Evolutionary conservation across 2,113 vertebrate species (phyloP).

Genomic region (Emydocephalus ijimae): DNA sequence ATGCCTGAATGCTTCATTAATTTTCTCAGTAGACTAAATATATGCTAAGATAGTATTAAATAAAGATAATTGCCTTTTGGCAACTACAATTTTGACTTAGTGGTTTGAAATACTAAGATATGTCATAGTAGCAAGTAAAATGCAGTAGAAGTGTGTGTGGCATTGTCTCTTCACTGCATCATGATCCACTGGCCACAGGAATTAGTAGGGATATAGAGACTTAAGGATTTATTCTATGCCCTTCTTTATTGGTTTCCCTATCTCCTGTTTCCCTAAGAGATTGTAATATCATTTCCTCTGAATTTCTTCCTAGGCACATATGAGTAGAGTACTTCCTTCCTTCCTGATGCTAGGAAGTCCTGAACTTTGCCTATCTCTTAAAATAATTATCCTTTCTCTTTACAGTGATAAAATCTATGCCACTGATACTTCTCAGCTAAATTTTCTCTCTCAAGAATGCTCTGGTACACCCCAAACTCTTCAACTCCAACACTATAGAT

Average conservation of each 20-base stretch:
- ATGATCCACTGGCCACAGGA: background rate
- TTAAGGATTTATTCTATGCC: background rate
- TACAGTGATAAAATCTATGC: background rate
- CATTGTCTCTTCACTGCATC: background rate
- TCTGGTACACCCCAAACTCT: background rate
- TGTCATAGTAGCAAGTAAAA: background rate
- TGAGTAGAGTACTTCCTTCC: background rate
- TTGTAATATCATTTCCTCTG: background rate
- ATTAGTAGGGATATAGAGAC: background rate
- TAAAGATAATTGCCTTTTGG: slow-evolving; percentile 22
- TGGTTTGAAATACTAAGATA: background rate
- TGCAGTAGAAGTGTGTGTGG: background rate
- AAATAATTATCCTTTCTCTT: background rate
- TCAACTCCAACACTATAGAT: background rate
- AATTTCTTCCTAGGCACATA: background rate
- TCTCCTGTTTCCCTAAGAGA: background rate
- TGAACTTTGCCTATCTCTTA: background rate
- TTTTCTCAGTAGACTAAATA: slow-evolving; percentile 5
- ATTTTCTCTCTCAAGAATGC: background rate
- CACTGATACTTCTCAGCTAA: background rate
- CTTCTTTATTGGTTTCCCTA: background rate
- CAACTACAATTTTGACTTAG: background rate
- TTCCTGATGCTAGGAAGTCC: background rate
- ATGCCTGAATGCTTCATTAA: slow-evolving; percentile 17
- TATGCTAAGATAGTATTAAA: slow-evolving; percentile 15